phyloP scores from a whole-genome alignment of 2,888 invertebrate genomes.

The Buathra laborator region DNA sequence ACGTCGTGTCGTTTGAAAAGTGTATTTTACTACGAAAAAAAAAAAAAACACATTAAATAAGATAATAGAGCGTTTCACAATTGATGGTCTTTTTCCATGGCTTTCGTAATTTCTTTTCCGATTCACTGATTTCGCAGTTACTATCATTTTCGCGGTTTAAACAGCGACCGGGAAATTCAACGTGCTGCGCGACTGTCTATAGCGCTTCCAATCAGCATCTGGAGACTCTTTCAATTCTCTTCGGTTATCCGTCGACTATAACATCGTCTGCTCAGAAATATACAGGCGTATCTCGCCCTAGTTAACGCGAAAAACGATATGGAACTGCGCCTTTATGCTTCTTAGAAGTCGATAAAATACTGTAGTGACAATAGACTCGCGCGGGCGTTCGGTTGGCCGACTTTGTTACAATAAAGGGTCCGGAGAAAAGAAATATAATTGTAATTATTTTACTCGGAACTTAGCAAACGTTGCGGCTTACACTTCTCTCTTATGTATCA shows the following conservation, averaged over 20 bases:
- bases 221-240: background rate
- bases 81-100: conserved; percentile 1
- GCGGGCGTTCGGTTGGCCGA: conserved; percentile 35
- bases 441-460: conserved; percentile 76
- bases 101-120: conserved; percentile 41
- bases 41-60: conserved; percentile 9
- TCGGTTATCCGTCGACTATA: background rate
- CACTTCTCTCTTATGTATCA: conserved; percentile 48
- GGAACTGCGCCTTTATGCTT: background rate
- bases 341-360: background rate
- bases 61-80: conserved; percentile 17
- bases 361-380: conserved; percentile 37
- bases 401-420: conserved; percentile 54
- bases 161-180: conserved; percentile 1
- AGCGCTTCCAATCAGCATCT: background rate
- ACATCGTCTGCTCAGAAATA: conserved; percentile 14
- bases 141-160: background rate
- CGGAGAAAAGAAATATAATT: conserved; percentile 67
- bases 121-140: conserved; percentile 39
- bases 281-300: background rate
- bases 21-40: background rate
- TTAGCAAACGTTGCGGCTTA: conserved; percentile 70
- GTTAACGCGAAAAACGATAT: too few relatives aligned
- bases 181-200: conserved; percentile 7
- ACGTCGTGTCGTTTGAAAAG: too few relatives aligned